Percentiles rank a stretch among this genome's conserved stretches.
phyloP scores from a whole-genome alignment of 2,888 invertebrate species.

The Drosophila tripunctata region DNA sequence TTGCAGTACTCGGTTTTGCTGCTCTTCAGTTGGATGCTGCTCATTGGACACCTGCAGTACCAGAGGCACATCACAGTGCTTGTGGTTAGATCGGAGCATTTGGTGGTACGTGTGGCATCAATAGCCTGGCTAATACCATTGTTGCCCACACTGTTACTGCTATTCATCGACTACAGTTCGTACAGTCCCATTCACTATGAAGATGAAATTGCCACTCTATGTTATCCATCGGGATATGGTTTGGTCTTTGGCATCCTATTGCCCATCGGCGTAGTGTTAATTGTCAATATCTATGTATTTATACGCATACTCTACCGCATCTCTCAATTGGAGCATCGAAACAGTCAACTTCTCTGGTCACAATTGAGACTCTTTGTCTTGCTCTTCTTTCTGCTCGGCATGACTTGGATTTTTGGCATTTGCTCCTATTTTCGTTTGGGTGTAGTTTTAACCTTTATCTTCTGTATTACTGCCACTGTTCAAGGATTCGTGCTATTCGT shows the following conservation, averaged over 20 bases:
- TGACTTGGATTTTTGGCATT: conserved; percentile 41
- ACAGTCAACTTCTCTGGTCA: background rate
- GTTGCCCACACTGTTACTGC: conserved; percentile 23
- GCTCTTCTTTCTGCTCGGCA: conserved; percentile 31
- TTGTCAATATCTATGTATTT: background rate
- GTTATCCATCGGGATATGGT: conserved; percentile 35
- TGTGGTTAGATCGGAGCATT: background rate
- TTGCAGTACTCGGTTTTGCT: conserved; percentile 38
- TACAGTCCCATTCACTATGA: conserved; percentile 9
- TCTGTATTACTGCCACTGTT: conserved; percentile 23
- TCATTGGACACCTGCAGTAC: conserved; percentile 35
- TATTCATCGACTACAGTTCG: background rate
- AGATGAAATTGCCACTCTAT: conserved; percentile 4
- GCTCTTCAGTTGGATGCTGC: conserved; percentile 43
- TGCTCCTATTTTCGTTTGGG: conserved; percentile 19
- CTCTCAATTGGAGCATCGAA: background rate
- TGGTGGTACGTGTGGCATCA: background rate
- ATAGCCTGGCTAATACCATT: conserved; percentile 31
- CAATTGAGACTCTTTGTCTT: conserved; percentile 24
- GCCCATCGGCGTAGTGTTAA: conserved; percentile 34
- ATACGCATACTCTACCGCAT: conserved; percentile 16
- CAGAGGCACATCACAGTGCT: conserved; percentile 8
- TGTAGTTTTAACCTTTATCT: background rate
- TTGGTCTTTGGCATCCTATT: conserved; percentile 25
- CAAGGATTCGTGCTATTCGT: conserved; percentile 38